These are phyloP conservation scores for Odontocerum albicorne DNA, from an alignment of 2,888 invertebrate genomes.

Conservation along the genomic window DNA sequence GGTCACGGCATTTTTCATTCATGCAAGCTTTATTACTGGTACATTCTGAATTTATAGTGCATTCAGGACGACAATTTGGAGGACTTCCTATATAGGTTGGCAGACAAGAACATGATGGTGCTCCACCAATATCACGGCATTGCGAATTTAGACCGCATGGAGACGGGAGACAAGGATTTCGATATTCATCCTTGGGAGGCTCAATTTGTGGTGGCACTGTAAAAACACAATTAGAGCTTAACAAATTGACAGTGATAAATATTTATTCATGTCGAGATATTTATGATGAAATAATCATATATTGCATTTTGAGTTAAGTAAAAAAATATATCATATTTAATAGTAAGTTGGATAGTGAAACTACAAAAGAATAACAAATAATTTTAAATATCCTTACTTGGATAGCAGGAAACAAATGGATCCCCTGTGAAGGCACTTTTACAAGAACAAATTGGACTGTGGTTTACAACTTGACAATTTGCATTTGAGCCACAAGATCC, in stretches of 20 bases:
- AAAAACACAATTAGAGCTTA: conserved; percentile 23
- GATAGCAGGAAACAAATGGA: conserved; percentile 72
- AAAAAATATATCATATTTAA: too few relatives aligned
- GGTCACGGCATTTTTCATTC: conserved; percentile 71
- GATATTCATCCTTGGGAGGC: conserved; percentile 51
- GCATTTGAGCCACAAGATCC: conserved; percentile 76
- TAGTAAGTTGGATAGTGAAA: too few relatives aligned
- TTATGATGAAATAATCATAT: too few relatives aligned
- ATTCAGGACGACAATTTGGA: conserved; percentile 73
- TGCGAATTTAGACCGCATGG: conserved; percentile 70
- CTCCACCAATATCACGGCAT: conserved; percentile 61
- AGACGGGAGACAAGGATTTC: conserved; percentile 68
- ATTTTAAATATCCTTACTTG: conserved; percentile 45
- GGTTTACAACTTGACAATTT: conserved; percentile 72
- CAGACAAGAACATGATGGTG: conserved; percentile 68
- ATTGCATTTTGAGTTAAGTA: too few relatives aligned
- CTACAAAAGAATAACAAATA: too few relatives aligned
- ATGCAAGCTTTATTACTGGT: conserved; percentile 71
- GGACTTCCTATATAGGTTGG: conserved; percentile 67
- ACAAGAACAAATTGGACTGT: conserved; percentile 77
- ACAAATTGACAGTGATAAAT: too few relatives aligned
- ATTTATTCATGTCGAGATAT: too few relatives aligned
- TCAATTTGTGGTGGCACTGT: conserved; percentile 47
- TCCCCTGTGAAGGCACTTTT: conserved; percentile 68
- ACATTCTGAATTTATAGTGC: conserved; percentile 73